Evolutionary conservation across 1,140 invertebrate species (phyloP), one percentile per base, ranked within the genome.

Genomic region (Drosophila nigromelanica): DNA sequence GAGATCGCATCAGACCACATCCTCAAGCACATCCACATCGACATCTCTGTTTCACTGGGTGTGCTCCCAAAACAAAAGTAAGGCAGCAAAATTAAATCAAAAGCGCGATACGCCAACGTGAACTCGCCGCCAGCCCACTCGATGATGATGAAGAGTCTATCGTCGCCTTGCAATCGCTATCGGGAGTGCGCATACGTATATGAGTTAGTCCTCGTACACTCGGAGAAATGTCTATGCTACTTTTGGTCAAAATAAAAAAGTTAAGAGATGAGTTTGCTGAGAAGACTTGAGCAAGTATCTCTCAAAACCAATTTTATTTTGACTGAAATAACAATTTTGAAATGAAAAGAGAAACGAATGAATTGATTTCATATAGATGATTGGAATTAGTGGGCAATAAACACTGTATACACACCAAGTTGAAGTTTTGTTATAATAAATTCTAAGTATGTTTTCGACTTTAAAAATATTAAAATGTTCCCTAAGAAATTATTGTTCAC

Each of bases 101-200:
- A 87, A 74, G 73, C 76, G 79, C 76, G 83, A 87, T 87, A 89
- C 83, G 83, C 82, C 82, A 86, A 86, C 82, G 79, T 81, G 59
- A 48, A 45, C 70, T 63, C 73, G 40, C 78, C 60, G 68, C 70
- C 52, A 69, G 42, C 80, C 79, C 73, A 78, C 78, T 64, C 75
- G 56, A 51, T 56, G 78, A 86, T 76, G 81, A 86, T 78, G 82
- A 86, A 75, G 81, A 86, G 75, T 73, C 70, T 73, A 73, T 73
- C 70, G 70, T 61, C 63, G 70, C 63, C 64, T 48, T 63, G 70
- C 55, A 72, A 72, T 67, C 69, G 69, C 69, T 35, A 73, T 73
- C 67, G 51, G 62, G 51, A 55, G 50, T 50, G 42, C 33, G 60
- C 48, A 61, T 50, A 39, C 33, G 14, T 18, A 50, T 33, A 30